These are phyloP conservation scores for Apodemia mormo DNA, from an alignment of 2,888 invertebrate genomes.

Conservation along the genomic window DNA sequence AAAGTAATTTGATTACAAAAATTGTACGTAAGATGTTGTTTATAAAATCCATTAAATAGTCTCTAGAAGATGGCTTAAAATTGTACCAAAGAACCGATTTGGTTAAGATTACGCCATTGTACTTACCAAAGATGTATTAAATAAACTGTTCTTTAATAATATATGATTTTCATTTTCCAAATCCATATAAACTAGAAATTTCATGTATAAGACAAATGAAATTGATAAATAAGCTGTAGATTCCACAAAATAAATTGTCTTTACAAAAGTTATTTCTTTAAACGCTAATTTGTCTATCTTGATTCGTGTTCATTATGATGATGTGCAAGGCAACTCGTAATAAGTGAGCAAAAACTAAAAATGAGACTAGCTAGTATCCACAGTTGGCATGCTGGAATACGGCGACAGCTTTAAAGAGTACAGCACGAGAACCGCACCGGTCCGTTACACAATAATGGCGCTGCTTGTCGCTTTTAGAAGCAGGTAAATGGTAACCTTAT, in stretches of 20 bases:
- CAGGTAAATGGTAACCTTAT: no score
- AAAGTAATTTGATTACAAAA: conserved; percentile 12
- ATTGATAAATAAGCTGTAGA: not conserved
- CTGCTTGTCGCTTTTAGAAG: no score
- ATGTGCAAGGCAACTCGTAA: no score
- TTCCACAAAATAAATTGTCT: not conserved
- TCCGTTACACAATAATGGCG: no score
- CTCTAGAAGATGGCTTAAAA: conserved; percentile 17
- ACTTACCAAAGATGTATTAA: conserved; percentile 78
- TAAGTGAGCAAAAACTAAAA: no score
- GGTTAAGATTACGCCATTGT: conserved; percentile 70
- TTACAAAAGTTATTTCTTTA: no score
- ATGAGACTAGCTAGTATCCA: no score
- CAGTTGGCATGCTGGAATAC: no score
- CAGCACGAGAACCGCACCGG: no score
- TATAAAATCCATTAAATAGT: conserved; percentile 14
- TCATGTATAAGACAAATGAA: not conserved
- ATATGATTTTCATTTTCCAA: not conserved
- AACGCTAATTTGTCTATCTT: no score
- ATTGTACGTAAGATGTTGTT: not conserved
- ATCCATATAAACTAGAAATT: not conserved
- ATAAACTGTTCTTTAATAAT: conserved; percentile 38
- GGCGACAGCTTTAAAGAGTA: no score
- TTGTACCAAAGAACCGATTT: conserved; percentile 66
- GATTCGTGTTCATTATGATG: no score